Evolutionary conservation across 2,888 invertebrate species (phyloP).

Genomic region (Tenthredo amoena): DNA sequence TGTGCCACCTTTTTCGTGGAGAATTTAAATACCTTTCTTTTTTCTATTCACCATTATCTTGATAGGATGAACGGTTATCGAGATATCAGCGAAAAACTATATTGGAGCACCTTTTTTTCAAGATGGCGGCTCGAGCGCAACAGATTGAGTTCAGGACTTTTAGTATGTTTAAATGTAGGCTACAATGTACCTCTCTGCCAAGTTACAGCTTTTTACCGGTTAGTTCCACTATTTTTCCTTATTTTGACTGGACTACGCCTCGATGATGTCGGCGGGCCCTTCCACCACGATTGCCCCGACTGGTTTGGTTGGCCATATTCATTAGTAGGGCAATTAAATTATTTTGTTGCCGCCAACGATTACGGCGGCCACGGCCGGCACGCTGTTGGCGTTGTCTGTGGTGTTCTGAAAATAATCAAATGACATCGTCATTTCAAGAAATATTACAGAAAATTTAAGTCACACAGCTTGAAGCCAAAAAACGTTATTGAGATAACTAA

Average conservation of each 20-base stretch:
- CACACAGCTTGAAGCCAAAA: too few species aligned
- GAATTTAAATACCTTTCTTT: neutral
- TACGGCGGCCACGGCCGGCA: too few species aligned
- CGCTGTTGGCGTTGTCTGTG: too few species aligned
- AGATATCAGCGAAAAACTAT: neutral
- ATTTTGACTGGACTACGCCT: neutral
- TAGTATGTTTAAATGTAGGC: neutral
- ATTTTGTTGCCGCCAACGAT: too few species aligned
- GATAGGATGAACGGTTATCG: neutral
- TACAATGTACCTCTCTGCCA: neutral
- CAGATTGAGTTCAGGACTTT: neutral
- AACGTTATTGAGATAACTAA: too few species aligned
- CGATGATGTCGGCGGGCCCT: too few species aligned
- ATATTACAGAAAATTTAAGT: too few species aligned
- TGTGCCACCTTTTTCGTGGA: neutral
- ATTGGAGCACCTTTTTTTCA: neutral
- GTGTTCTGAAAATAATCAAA: too few species aligned
- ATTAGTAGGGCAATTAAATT: too few species aligned
- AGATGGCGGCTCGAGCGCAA: conserved; percentile 3
- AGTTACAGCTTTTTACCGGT: neutral
- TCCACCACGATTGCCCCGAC: too few species aligned
- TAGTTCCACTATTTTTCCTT: neutral
- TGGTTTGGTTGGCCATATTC: too few species aligned
- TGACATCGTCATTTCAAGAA: too few species aligned
- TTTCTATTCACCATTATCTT: neutral